Evolutionary conservation across 2,113 vertebrate genomes (phyloP), one percentile per base, ranked within the genome.

Genomic region (Emberiza fucata): DNA sequence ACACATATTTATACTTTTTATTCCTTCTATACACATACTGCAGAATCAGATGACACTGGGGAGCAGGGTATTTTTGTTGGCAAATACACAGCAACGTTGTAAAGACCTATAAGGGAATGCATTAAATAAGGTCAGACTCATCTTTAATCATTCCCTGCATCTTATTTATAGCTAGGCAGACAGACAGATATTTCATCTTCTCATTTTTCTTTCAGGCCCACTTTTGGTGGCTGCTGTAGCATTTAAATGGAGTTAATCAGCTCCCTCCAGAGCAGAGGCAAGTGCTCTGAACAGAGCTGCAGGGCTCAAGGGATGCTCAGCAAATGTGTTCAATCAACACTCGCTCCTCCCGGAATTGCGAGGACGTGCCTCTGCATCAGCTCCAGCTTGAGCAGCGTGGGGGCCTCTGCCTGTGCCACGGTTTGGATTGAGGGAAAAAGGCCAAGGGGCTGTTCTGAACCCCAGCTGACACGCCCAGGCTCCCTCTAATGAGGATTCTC

Each of bases 251-350:
- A 93, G 86, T 89, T 79, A 92, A 94, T 91, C 90, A 93, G 69
- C 61, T 94, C 66, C 75, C 73, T 80, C 44, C 48, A 90, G 88
- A 96, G 92, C 92, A 88, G 95, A 97, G 71, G 86, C 60, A 25
- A 95, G 70, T 5, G 54, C 68, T 88, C 28, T 72, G 92, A 94
- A 68, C 90, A 95, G 86, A 92, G 85, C 88, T 80, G 68, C 48
- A 19, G 27, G 75, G 81, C 94, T 87, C 83, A 21, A 35, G 88
- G 81, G 93, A 95, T 56, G 75, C 42, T 93, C 83, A 48, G 88
- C 78, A 95, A 94, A 94, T 45, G 84, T 69, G 81, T 93, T 91
- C 94, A 95, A 91, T 93, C 94, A 97, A 92, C 76, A 75, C 88
- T 91, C 45, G 71, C 72, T 81, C 86, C 81, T 83, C 42, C 71